A percentile compares a stretch with the other conserved stretches of the same genome.
These are phyloP conservation scores for Rotaria sp. DNA, from an alignment of 2,888 invertebrate species.

Conservation along the genomic window DNA sequence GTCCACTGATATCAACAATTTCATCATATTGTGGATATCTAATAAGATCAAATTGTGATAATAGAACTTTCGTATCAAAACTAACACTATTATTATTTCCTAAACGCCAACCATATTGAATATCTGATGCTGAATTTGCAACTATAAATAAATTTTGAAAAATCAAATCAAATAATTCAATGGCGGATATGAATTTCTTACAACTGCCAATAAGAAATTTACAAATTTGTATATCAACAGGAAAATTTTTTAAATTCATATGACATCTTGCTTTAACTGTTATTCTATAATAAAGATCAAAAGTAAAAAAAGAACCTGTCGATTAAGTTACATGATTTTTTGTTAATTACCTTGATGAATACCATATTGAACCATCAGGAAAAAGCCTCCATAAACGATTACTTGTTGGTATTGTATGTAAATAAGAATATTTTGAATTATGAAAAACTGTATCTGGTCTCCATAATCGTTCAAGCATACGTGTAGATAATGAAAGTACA, in stretches of 20 bases:
- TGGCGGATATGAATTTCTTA: slow-evolving; percentile 57
- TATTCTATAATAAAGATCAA: slow-evolving; percentile 61
- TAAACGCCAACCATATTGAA: slow-evolving; percentile 47
- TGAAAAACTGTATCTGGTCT: slow-evolving; percentile 62
- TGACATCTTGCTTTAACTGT: slow-evolving; percentile 89
- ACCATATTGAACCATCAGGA: slow-evolving; percentile 80
- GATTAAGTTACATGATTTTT: slow-evolving; percentile 55
- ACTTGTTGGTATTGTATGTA: slow-evolving; percentile 87
- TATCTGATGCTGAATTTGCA: slow-evolving; percentile 46
- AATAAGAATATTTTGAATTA: slow-evolving; percentile 85
- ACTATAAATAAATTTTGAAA: not conserved
- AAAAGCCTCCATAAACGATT: slow-evolving; percentile 81
- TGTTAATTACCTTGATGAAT: slow-evolving; percentile 66
- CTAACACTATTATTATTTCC: not conserved
- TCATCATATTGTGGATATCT: not conserved
- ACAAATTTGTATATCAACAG: slow-evolving; percentile 73
- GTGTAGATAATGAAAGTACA: not conserved
- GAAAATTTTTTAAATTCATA: slow-evolving; percentile 82
- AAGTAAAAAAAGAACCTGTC: not conserved
- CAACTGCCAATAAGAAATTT: slow-evolving; percentile 67
- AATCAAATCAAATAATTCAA: slow-evolving; percentile 63
- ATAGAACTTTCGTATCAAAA: not conserved
- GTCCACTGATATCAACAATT: slow-evolving; percentile 64
- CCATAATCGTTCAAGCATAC: not conserved
- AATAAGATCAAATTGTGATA: slow-evolving; percentile 18